Evolutionary conservation across 2,888 invertebrate species (phyloP), one percentile per base, ranked within the genome.

Genomic region (Rhagophthalmus giganteus): DNA sequence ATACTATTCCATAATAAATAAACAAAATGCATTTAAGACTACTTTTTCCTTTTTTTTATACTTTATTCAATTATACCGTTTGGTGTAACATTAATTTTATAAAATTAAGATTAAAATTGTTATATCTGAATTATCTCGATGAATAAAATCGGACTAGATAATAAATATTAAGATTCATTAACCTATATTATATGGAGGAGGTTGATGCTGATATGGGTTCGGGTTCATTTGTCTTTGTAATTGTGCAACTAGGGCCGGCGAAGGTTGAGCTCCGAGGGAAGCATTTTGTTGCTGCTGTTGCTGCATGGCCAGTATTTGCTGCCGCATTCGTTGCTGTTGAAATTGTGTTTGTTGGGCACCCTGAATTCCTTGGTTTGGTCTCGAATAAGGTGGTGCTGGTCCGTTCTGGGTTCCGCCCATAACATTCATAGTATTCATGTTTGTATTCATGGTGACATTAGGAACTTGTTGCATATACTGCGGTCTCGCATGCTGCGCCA

Each of bases 401-500:
- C 87, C 88, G 41, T 72, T 70, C 60, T 73, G 74, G 2, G 74
- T 78, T 12, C 70, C 73, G 32, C 75, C 76, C 75, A 79, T 72
- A 55, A 77, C 69, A 55, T 84, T 85, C 83, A 86, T 86, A 1
- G 82, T 78, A 40, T 85, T 86, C 90, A 90, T 90, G 8, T 88
- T 89, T 1, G 84, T 79, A 48, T 87, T 88, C 91, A 91, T 91
- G 1, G 90, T 90, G 1, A 91, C 91, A 70, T 91, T 92, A 1
- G 91, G 90, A 2, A 90, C 87, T 77, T 74, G 74, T 76, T 87
- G 87, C 78, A 86, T 82, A 62, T 86, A 86, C 25, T 84, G 83
- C 1, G 85, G 82, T 25, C 86, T 76, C 1, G 81, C 76, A 45
- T 83, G 83, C 50, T 73, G 72, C 2, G 64, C 63, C 72, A 75